phyloP scores from a whole-genome alignment of 2,113 vertebrate genomes.

The Oreocharis arfaki region DNA sequence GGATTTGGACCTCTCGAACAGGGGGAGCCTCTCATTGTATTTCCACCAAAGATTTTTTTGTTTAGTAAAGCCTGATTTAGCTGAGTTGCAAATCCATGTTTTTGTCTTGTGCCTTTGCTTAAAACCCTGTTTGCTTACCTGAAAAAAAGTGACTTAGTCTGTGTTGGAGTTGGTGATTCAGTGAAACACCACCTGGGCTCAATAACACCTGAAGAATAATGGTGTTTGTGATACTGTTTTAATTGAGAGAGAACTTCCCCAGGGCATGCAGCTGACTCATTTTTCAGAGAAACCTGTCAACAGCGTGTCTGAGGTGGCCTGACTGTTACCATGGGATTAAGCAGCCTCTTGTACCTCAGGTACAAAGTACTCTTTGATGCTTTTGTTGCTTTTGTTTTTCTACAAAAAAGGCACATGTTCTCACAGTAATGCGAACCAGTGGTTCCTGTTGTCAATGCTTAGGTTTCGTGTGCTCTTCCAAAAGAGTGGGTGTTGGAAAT shows the following conservation, averaged over 20 bases:
- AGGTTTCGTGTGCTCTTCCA: background rate
- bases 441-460: background rate
- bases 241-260: background rate
- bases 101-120: background rate
- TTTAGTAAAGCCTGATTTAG: background rate
- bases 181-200: background rate
- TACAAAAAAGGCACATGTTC: background rate
- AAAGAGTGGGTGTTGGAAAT: background rate
- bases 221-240: background rate
- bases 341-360: background rate
- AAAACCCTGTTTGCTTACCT: background rate
- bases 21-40: background rate
- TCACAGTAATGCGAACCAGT: background rate
- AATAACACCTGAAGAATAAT: background rate
- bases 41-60: background rate
- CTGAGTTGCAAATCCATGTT: background rate
- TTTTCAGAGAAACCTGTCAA: background rate
- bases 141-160: background rate
- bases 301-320: background rate
- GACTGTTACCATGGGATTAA: background rate
- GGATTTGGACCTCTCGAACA: background rate
- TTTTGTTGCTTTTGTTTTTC: background rate
- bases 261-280: background rate
- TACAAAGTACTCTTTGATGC: background rate
- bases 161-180: background rate